phyloP scores from a whole-genome alignment of 2,888 invertebrate species.

The Chelonus formosanus region DNA sequence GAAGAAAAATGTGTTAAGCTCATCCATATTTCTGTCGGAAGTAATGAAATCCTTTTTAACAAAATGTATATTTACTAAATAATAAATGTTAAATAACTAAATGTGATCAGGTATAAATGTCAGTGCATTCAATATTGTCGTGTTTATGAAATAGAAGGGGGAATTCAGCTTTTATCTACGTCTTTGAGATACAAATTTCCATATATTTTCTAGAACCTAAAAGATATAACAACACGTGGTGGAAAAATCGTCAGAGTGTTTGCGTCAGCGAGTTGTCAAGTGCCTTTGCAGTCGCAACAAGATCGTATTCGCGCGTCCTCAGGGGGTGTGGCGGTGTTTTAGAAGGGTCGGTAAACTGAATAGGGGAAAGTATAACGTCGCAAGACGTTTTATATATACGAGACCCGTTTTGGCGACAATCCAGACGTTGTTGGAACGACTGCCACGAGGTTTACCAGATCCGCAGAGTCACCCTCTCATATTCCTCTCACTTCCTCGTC shows the following conservation, averaged over 20 bases:
- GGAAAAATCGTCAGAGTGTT: slow-evolving; percentile 30
- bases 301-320: slow-evolving; percentile 41
- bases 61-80: no score
- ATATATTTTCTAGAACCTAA: no score
- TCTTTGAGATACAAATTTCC: no score
- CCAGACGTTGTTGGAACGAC: slow-evolving; percentile 32
- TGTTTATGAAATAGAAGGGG: not conserved
- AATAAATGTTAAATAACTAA: no score
- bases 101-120: not conserved
- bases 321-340: slow-evolving; percentile 23
- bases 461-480: slow-evolving; percentile 12
- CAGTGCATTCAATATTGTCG: no score
- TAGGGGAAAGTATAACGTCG: slow-evolving; percentile 25
- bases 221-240: slow-evolving; percentile 16
- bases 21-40: no score
- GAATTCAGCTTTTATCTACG: not conserved
- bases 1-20: no score
- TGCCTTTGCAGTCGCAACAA: slow-evolving; percentile 42
- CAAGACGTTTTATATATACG: slow-evolving; percentile 7
- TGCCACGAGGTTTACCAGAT: slow-evolving; percentile 28
- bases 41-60: no score
- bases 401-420: slow-evolving; percentile 27
- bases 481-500: not conserved
- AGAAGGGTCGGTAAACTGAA: slow-evolving; percentile 21
- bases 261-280: slow-evolving; percentile 42